Base-by-base conservation (phyloP, 1,140 invertebrate genomes). In the Coptotermes formosanus region DNA sequence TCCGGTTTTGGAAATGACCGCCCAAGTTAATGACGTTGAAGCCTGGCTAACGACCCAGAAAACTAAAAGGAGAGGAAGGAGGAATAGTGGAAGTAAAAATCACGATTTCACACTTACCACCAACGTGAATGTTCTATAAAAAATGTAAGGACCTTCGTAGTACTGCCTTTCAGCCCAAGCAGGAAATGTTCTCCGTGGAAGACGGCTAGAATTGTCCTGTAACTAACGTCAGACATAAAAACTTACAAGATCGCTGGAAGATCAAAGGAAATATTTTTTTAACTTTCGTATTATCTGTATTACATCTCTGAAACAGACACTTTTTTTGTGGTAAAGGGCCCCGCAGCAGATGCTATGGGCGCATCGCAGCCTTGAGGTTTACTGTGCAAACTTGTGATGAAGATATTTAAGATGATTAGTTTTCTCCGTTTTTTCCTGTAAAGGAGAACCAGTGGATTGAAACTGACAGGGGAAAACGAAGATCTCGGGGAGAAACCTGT, bases 1-100 rank as follows among this genome's bases (percentile, higher is more conserved):
- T 75, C n/a, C 64, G n/a, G n/a, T 75, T 75, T 75, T 75, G n/a
- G n/a, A 75, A 75, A 75, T 75, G n/a, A 30, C 64, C 64, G 25
- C 64, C 8, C 64, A 75, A 75, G 64, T 75, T 75, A 75, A 75
- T 75, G 64, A 75, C 14, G 0, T 14, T 14, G 9, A 75, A n/a
- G 64, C 2, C 25, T 30, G n/a, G 25, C 64, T 75, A 75, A 75
- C 64, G 25, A 30, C 64, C 64, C 64, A 75, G 64, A 7, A 30
- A 75, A 75, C 64, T 75, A 25, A 75, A 75, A 3, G 14, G n/a
- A 75, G 64, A 25, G 64, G 25, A 30, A 30, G 25, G 16, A 14
- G 16, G n/a, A 75, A 30, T 30, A 30, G 64, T 75, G 64, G 64
- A 30, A 8, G 64, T 75, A 75, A 75, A 48, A 30, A 75, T 75